Evolutionary conservation across 1,140 invertebrate genomes (phyloP).

Genomic region (Anastatus disparis): DNA sequence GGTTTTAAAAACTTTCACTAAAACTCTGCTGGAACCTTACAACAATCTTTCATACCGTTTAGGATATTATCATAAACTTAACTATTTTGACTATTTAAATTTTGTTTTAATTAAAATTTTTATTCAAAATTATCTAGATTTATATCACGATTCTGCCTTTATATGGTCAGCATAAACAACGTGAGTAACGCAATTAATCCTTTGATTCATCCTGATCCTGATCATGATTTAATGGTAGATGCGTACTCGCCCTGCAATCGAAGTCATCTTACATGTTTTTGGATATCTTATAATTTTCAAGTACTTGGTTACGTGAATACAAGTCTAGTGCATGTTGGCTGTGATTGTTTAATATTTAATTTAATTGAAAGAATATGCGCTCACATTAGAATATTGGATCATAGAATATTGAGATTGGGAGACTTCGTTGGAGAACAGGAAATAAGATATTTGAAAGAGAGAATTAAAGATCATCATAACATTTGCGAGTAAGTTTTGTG

Average conservation of each 20-base stretch:
- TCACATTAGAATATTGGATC: conserved; percentile 45
- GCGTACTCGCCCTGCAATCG: conserved; percentile 48
- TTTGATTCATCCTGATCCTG: conserved; percentile 32
- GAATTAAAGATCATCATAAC: conserved; percentile 42
- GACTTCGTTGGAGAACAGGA: not conserved
- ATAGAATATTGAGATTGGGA: conserved; percentile 26
- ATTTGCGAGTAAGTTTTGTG: conserved; percentile 45
- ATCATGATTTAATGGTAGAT: conserved; percentile 37
- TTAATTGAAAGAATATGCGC: conserved; percentile 42
- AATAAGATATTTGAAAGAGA: conserved; percentile 3
- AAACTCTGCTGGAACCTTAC: no score
- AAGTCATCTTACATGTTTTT: conserved; percentile 28
- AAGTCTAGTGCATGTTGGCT: conserved; percentile 43
- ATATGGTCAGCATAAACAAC: conserved; percentile 38
- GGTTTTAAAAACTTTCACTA: no score
- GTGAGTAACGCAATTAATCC: conserved; percentile 40
- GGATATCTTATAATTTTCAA: conserved; percentile 46
- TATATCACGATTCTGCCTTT: conserved; percentile 31
- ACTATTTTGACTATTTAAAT: no score
- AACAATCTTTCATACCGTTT: no score
- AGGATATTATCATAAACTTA: not conserved
- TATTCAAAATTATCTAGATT: conserved; percentile 33
- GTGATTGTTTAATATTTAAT: conserved; percentile 44
- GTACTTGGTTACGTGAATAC: conserved; percentile 24
- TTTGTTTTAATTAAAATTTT: no score